A percentile compares a stretch with the other conserved stretches of the same genome.
Conservation (phyloP, 1,140 invertebrate species). For the Xylocopa sonorina region DNA sequence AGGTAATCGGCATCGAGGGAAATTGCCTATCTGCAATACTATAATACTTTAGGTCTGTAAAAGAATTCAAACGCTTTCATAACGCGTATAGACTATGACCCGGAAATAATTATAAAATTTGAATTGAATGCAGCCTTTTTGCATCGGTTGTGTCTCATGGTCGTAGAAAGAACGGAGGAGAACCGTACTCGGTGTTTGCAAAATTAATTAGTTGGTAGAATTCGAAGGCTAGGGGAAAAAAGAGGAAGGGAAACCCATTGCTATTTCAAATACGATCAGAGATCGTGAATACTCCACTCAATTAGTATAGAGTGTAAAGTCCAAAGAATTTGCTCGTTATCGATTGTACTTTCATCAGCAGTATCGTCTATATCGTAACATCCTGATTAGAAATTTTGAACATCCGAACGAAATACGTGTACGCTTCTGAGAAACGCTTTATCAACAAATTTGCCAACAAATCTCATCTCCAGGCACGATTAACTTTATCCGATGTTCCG, state of each 20-base stretch:
- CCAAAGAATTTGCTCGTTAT: neutral
- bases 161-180: no score
- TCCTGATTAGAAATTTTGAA: neutral
- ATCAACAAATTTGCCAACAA: neutral
- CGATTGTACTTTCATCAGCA: neutral
- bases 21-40: no score
- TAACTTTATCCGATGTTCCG: neutral
- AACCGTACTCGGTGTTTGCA: no score
- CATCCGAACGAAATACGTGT: neutral
- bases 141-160: no score
- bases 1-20: no score
- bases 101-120: no score
- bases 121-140: no score
- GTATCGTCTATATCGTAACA: neutral
- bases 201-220: no score
- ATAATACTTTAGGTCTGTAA: neutral
- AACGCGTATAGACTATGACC: no score
- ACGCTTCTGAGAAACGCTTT: neutral
- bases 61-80: no score
- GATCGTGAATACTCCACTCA: neutral
- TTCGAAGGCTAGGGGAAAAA: neutral
- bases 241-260: neutral
- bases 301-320: conserved; percentile 26
- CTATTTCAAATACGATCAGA: neutral
- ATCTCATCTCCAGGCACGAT: neutral